These are phyloP conservation scores for Spermophilus dauricus DNA, from an alignment of 2,113 vertebrate species.

Conservation along the genomic window DNA sequence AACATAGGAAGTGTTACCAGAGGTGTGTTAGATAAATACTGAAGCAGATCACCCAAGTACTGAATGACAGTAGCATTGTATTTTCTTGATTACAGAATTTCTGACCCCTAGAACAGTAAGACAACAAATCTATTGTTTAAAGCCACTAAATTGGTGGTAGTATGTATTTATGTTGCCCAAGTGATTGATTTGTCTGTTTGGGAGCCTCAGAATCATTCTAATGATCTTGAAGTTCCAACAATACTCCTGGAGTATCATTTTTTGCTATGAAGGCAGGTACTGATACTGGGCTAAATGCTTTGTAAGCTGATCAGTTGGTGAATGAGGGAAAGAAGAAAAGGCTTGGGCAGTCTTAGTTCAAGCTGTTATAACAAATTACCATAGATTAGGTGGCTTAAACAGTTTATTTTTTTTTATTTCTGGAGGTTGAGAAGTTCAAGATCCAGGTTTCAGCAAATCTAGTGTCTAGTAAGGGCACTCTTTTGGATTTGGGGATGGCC, in stretches of 20 bases:
- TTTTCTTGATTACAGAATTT: not conserved
- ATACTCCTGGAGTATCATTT: not conserved
- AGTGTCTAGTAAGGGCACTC: not conserved
- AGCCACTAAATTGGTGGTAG: not conserved
- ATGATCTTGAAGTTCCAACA: not conserved
- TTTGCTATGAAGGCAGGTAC: not conserved
- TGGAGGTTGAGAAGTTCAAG: not conserved
- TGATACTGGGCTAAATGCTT: not conserved
- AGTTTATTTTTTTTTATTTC: not conserved
- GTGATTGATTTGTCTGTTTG: not conserved
- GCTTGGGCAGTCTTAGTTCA: not conserved
- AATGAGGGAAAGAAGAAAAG: not conserved
- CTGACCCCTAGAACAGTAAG: not conserved
- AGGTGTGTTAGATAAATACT: too few species aligned
- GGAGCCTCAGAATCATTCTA: not conserved
- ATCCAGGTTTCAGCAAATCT: not conserved
- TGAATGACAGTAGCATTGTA: too few species aligned
- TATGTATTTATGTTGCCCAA: not conserved
- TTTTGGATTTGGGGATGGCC: not conserved
- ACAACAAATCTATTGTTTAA: slow-evolving; percentile 7
- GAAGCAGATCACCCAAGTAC: too few species aligned
- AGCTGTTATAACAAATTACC: not conserved
- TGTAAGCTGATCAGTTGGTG: not conserved
- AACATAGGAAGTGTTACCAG: too few species aligned
- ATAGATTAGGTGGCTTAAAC: not conserved